Evolutionary conservation across 2,888 invertebrate species (phyloP).

Genomic region (Pomacea canaliculata): DNA sequence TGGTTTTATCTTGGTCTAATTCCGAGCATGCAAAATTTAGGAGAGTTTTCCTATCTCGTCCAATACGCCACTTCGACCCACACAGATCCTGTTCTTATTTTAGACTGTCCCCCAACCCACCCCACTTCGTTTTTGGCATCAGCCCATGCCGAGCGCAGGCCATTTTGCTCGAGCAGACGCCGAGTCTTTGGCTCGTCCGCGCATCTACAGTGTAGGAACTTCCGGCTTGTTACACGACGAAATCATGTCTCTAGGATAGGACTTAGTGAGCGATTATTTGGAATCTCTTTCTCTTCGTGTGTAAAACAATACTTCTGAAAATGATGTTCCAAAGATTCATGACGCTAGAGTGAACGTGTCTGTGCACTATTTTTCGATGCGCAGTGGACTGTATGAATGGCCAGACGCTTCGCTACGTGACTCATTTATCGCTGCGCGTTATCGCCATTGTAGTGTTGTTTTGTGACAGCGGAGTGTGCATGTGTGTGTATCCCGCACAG

Average conservation of each 20-base stretch:
- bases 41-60: no score
- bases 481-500: conserved; percentile 9
- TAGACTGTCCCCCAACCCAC: no score
- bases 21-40: no score
- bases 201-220: conserved; percentile 22
- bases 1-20: no score
- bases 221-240: conserved; percentile 14
- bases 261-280: no score
- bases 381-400: not conserved
- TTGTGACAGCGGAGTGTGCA: conserved; percentile 11
- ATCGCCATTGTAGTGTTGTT: conserved; percentile 25
- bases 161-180: conserved; percentile 22
- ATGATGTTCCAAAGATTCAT: not conserved
- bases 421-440: conserved; percentile 28
- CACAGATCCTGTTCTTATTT: no score
- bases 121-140: conserved; percentile 11
- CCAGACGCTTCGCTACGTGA: conserved; percentile 16
- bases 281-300: no score
- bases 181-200: conserved; percentile 22
- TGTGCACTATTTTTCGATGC: conserved; percentile 15
- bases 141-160: conserved; percentile 21
- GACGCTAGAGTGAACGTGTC: not conserved
- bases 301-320: no score
- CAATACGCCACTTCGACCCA: no score
- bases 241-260: no score